These are phyloP conservation scores for Acanthurus leucopareius DNA, from an alignment of 2,797 vertebrate species.

Conservation along the genomic window DNA sequence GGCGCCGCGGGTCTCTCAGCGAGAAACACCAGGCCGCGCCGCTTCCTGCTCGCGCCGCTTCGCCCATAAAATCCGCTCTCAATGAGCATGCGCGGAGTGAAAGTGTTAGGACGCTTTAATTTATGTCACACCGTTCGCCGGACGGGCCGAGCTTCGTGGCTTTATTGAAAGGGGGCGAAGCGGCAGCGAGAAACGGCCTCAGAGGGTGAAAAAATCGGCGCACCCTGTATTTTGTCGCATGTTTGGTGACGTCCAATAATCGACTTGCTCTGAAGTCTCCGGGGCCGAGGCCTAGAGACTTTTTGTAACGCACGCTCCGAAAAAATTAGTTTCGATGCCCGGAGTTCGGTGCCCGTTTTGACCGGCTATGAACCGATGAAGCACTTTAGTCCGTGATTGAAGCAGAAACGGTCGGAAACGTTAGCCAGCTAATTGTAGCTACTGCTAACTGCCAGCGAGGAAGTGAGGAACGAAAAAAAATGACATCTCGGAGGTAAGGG, in stretches of 20 bases:
- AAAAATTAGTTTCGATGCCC: conserved; percentile 58
- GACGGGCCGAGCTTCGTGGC: not conserved
- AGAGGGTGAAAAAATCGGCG: conserved; percentile 36
- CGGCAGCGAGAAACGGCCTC: conserved; percentile 8
- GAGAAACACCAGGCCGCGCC: too few species aligned
- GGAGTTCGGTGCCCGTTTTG: conserved; percentile 68
- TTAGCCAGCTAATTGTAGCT: conserved; percentile 72
- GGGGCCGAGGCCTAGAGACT: conserved; percentile 82
- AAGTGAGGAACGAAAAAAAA: conserved; percentile 77
- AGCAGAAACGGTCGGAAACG: conserved; percentile 63
- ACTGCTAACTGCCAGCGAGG: conserved; percentile 80
- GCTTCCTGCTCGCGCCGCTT: not conserved
- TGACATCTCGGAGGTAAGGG: conserved; percentile 89
- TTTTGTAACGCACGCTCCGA: conserved; percentile 53
- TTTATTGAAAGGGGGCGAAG: not conserved
- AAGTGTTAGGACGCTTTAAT: conserved; percentile 42
- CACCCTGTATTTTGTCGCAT: conserved; percentile 78
- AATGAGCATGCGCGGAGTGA: conserved; percentile 58
- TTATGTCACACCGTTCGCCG: conserved; percentile 38
- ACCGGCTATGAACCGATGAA: conserved; percentile 78
- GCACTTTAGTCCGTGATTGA: conserved; percentile 66
- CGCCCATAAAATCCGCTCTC: not conserved
- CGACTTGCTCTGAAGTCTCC: conserved; percentile 81
- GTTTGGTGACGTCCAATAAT: conserved; percentile 86
- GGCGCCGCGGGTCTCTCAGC: too few species aligned